Percentiles rank a stretch among this genome's conserved stretches.
phyloP scores from a whole-genome alignment of 2,797 vertebrate species.

The Pachyuromys duprasi region DNA sequence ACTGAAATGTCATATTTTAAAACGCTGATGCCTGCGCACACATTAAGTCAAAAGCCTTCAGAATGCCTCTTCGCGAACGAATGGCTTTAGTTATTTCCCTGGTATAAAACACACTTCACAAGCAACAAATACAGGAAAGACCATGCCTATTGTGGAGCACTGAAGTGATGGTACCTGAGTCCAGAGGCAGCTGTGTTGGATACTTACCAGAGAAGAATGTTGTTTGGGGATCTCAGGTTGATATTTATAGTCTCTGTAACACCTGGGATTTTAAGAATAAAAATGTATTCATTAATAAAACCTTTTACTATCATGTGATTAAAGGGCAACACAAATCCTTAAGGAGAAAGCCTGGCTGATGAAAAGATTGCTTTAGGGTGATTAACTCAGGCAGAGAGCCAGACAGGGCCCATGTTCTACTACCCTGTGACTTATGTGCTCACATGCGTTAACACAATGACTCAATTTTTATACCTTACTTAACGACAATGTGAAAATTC shows the following conservation, averaged over 20 bases:
- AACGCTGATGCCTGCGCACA: background rate
- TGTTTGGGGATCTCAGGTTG: background rate
- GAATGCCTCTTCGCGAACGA: background rate
- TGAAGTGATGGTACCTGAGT: background rate
- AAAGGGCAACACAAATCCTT: background rate
- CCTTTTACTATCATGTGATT: background rate
- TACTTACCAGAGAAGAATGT: background rate
- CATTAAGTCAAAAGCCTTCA: background rate
- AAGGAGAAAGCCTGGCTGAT: background rate
- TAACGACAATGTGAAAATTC: too few relatives aligned
- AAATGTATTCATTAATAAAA: background rate
- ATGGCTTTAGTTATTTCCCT: accelerated
- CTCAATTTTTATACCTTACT: background rate
- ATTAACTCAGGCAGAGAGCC: background rate
- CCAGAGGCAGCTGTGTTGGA: background rate
- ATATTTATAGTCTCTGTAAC: background rate
- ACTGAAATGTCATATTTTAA: background rate
- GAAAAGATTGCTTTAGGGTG: background rate
- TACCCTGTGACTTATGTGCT: background rate
- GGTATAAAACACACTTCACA: background rate
- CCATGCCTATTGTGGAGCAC: background rate
- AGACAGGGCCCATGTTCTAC: background rate
- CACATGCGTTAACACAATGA: background rate
- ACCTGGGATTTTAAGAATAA: background rate
- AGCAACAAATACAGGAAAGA: background rate